phyloP scores from a whole-genome alignment of 2,113 vertebrate genomes.

The Eira barbara region DNA sequence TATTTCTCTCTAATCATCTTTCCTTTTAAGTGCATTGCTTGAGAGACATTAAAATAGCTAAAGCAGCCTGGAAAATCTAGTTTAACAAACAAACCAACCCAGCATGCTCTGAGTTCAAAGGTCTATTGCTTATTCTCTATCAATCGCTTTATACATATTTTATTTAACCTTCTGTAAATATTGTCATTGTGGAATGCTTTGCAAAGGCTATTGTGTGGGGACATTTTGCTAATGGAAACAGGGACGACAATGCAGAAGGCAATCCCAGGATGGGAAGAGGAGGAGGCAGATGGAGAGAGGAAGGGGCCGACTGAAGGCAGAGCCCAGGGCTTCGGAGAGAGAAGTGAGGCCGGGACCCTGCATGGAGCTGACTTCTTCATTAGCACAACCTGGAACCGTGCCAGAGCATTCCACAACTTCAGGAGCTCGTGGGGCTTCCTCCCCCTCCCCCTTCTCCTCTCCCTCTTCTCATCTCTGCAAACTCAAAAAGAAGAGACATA shows the following conservation, averaged over 20 bases:
- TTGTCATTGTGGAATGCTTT: slow-evolving; percentile 30
- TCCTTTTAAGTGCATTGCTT: slow-evolving; percentile 45
- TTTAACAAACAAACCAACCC: slow-evolving; percentile 11
- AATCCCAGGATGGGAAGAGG: not conserved
- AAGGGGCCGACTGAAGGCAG: not conserved
- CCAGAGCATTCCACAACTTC: slow-evolving; percentile 71
- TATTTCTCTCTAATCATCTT: slow-evolving; percentile 29
- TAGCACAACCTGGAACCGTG: slow-evolving; percentile 69
- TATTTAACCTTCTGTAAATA: slow-evolving; percentile 56
- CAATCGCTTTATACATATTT: slow-evolving; percentile 45
- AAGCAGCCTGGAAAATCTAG: slow-evolving; percentile 24
- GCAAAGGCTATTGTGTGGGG: slow-evolving; percentile 36
- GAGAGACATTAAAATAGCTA: slow-evolving; percentile 40
- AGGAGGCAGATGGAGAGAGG: not conserved
- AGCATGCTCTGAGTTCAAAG: slow-evolving; percentile 51
- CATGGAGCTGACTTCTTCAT: slow-evolving; percentile 74
- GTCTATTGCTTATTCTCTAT: not conserved
- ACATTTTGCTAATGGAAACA: slow-evolving; percentile 51
- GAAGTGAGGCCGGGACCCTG: slow-evolving; percentile 60
- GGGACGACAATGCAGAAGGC: slow-evolving; percentile 46
- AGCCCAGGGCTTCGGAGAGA: not conserved
- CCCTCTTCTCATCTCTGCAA: not conserved
- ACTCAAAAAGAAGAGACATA: slow-evolving; percentile 34
- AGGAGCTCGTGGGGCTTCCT: slow-evolving; percentile 51
- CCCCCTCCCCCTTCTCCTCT: not conserved